Conservation (phyloP, 1,140 invertebrate genomes). For the Stegodyphus dumicola region DNA sequence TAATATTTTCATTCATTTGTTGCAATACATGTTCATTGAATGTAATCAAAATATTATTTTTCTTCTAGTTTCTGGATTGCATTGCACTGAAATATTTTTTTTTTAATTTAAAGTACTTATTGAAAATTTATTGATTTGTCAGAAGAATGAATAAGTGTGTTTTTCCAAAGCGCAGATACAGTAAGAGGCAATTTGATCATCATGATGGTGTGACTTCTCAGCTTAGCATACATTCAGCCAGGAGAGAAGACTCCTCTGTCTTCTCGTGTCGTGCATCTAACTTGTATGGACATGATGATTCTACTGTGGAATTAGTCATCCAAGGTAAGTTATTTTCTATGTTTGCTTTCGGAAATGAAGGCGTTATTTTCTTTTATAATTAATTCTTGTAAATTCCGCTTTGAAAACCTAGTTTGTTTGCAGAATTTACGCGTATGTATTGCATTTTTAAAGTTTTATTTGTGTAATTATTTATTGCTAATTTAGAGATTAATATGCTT, state of each 20-base stretch:
- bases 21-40: too few species aligned
- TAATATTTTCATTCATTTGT: too few species aligned
- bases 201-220: slow-evolving; percentile 40
- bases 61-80: too few species aligned
- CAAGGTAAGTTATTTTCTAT: slow-evolving; percentile 35
- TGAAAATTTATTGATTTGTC: too few species aligned
- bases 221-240: slow-evolving; percentile 73
- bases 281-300: slow-evolving; percentile 88
- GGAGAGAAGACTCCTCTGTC: slow-evolving; percentile 86
- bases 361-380: neutral
- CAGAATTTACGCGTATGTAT: too few species aligned
- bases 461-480: too few species aligned
- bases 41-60: too few species aligned
- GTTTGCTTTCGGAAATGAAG: neutral
- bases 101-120: too few species aligned
- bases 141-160: slow-evolving; percentile 45
- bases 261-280: slow-evolving; percentile 90
- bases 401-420: too few species aligned
- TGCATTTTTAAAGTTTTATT: too few species aligned
- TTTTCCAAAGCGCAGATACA: slow-evolving; percentile 61
- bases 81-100: too few species aligned
- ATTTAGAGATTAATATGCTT: too few species aligned
- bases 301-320: slow-evolving; percentile 88
- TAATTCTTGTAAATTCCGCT: neutral
- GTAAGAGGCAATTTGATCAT: slow-evolving; percentile 56